phyloP scores from a whole-genome alignment of 2,888 invertebrate genomes.

The Drosophila macrospina region DNA sequence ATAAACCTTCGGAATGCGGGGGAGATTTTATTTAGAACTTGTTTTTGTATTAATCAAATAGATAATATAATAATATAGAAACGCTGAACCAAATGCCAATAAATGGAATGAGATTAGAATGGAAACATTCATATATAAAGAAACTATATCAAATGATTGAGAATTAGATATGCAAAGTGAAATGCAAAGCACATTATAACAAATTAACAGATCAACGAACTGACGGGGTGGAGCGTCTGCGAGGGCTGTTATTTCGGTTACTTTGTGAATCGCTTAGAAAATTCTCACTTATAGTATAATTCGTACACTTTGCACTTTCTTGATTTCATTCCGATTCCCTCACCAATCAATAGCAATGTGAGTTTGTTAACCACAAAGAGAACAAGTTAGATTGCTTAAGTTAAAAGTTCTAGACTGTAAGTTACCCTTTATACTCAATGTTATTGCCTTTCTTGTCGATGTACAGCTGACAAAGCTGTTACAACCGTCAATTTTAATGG shows the following conservation, averaged over 20 bases:
- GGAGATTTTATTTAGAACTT: conserved; percentile 22
- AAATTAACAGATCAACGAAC: not conserved
- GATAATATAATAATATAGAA: not conserved
- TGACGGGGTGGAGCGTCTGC: not conserved
- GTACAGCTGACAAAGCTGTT: too few relatives aligned
- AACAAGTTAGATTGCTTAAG: not conserved
- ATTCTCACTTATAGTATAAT: not conserved
- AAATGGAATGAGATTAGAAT: not conserved
- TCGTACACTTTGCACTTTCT: conserved; percentile 22
- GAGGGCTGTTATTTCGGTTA: not conserved
- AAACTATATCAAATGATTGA: not conserved
- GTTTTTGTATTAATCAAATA: conserved; percentile 5
- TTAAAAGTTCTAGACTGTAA: not conserved
- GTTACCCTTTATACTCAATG: not conserved
- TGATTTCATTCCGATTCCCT: conserved; percentile 15
- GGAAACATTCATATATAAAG: not conserved
- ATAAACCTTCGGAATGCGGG: conserved; percentile 36
- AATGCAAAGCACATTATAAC: not conserved
- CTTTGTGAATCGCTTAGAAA: conserved; percentile 3
- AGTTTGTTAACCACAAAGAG: conserved; percentile 13
- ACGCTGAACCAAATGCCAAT: not conserved
- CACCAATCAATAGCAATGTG: conserved; percentile 49
- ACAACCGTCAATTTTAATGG: not conserved
- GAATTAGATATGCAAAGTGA: not conserved
- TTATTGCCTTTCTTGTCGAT: not conserved